Conservation (phyloP, 1,140 invertebrate species). For the Pseudachorutes palmiensis region DNA sequence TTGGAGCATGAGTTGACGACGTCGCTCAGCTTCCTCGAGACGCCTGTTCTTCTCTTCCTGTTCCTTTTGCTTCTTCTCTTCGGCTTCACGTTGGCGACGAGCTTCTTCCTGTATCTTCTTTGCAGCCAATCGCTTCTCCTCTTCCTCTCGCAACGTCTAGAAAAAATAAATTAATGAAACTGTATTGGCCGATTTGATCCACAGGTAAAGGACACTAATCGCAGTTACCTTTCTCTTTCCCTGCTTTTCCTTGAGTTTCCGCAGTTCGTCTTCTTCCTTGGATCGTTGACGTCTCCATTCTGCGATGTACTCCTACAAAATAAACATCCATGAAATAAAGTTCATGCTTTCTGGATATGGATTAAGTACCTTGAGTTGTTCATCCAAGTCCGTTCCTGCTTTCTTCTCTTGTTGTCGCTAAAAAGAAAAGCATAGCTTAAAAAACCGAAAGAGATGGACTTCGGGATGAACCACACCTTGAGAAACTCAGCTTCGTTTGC, state of each 20-base stretch:
- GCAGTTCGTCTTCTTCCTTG: conserved; percentile 48
- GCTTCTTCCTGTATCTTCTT: conserved; percentile 47
- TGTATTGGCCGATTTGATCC: neutral
- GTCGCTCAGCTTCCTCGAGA: conserved; percentile 48
- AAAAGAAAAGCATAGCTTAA: neutral
- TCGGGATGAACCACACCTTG: neutral
- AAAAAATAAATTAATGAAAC: neutral
- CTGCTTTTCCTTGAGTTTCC: conserved; percentile 47
- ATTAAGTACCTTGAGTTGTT: conserved; percentile 11
- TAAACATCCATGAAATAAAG: neutral
- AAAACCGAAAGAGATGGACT: too few relatives aligned
- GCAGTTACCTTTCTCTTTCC: conserved; percentile 37
- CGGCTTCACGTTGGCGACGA: conserved; percentile 39
- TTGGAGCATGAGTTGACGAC: conserved; percentile 43
- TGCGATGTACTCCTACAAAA: conserved; percentile 44
- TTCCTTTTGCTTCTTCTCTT: conserved; percentile 43
- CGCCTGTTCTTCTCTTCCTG: conserved; percentile 48
- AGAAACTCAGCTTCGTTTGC: neutral
- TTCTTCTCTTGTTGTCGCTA: conserved; percentile 16
- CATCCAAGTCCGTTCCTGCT: conserved; percentile 5
- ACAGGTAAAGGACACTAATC: neutral
- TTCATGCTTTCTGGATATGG: neutral
- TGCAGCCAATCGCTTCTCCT: conserved; percentile 45
- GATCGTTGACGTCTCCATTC: conserved; percentile 44
- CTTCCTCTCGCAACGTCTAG: conserved; percentile 42